phyloP scores from a whole-genome alignment of 2,113 vertebrate species.

The Bambusicola thoracicus region DNA sequence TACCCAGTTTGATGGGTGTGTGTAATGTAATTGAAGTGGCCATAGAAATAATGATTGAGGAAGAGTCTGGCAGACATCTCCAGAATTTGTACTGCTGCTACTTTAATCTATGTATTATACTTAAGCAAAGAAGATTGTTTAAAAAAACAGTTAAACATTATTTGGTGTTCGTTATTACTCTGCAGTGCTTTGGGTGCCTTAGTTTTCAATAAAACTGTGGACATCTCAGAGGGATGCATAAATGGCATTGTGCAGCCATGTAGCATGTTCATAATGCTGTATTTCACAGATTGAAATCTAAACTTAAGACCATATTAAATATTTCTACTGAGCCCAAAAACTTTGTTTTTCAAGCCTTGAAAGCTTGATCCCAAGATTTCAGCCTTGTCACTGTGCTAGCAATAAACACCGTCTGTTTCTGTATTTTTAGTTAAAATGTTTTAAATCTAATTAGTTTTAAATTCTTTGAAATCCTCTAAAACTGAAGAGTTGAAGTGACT shows the following conservation, averaged over 20 bases:
- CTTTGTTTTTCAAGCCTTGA: background rate
- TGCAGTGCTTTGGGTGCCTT: background rate
- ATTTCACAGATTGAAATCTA: background rate
- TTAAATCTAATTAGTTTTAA: background rate
- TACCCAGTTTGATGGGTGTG: background rate
- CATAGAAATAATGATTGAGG: background rate
- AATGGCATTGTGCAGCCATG: background rate
- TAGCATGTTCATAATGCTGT: background rate
- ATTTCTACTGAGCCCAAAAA: background rate
- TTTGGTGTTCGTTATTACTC: background rate
- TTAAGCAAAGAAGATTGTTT: background rate
- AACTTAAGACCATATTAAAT: background rate
- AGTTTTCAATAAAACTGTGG: background rate
- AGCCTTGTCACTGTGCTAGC: background rate
- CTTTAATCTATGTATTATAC: background rate
- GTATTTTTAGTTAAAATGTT: background rate
- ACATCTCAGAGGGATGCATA: rapidly evolving
- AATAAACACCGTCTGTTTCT: background rate
- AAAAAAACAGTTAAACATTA: background rate
- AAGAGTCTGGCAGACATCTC: background rate
- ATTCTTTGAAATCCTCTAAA: too few relatives aligned
- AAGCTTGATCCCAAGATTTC: background rate
- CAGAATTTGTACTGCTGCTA: background rate
- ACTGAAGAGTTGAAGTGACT: background rate
- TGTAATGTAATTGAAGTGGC: background rate